Evolutionary conservation across 2,797 vertebrate genomes (phyloP).

Genomic region (Gymnocypris eckloni): DNA sequence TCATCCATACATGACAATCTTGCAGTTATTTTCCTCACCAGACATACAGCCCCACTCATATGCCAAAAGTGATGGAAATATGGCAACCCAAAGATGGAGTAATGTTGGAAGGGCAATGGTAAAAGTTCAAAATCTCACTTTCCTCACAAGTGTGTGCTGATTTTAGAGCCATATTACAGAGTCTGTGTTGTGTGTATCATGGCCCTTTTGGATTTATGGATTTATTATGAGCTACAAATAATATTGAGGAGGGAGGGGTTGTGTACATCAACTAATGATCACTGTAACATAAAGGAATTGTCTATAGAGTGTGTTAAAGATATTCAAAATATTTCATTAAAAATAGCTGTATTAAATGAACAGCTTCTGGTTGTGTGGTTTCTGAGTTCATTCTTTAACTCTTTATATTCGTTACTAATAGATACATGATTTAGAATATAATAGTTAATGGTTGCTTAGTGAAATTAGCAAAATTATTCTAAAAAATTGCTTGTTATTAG

Average conservation of each 20-base stretch:
- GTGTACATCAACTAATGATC: slow-evolving; percentile 71
- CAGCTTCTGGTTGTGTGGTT: slow-evolving; percentile 43
- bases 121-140: not conserved
- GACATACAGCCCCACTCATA: not conserved
- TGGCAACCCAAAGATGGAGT: slow-evolving; percentile 19
- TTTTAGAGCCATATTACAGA: slow-evolving; percentile 13
- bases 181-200: slow-evolving; percentile 77
- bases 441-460: not conserved
- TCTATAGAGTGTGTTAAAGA: slow-evolving; percentile 84
- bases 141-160: slow-evolving; percentile 18
- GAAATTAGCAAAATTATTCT: not conserved
- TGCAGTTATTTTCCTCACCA: slow-evolving; percentile 1
- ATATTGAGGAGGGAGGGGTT: slow-evolving; percentile 68
- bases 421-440: not conserved
- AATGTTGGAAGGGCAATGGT: not conserved
- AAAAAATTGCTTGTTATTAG: not conserved
- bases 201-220: slow-evolving; percentile 81
- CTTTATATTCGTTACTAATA: not conserved
- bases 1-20: slow-evolving; percentile 14
- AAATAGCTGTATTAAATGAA: slow-evolving; percentile 78
- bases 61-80: not conserved
- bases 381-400: not conserved
- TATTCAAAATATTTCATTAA: slow-evolving; percentile 78
- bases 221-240: slow-evolving; percentile 81
- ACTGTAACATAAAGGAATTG: slow-evolving; percentile 69